These are phyloP conservation scores for Tenualosa ilisha DNA, from an alignment of 2,797 vertebrate genomes.

Conservation along the genomic window DNA sequence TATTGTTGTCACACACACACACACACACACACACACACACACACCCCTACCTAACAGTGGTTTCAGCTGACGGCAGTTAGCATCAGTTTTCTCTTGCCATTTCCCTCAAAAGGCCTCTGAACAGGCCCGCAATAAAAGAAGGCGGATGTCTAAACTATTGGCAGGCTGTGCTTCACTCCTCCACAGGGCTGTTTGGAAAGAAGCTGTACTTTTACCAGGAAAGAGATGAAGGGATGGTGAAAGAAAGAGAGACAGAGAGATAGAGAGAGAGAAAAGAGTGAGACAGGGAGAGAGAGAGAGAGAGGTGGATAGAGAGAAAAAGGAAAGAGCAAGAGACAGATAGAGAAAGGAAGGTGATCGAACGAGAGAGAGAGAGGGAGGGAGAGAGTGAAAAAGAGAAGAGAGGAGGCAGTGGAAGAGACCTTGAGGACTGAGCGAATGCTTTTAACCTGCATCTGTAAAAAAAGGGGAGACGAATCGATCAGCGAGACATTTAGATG, in stretches of 20 bases:
- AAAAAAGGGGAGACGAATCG: not conserved
- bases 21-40: slow-evolving; percentile 13
- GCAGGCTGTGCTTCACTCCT: not conserved
- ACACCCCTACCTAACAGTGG: not conserved
- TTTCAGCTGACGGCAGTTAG: not conserved
- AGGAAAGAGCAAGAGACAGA: not conserved
- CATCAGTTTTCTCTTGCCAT: not conserved
- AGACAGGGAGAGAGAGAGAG: not conserved
- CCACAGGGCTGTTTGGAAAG: not conserved
- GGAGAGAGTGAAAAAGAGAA: no score
- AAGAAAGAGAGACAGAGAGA: not conserved
- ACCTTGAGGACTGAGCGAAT: not conserved
- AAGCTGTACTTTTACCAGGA: not conserved
- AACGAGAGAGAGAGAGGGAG: not conserved
- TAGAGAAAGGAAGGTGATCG: not conserved
- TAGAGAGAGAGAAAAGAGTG: not conserved
- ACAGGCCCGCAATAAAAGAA: not conserved
- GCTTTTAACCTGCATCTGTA: not conserved
- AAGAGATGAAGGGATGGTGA: not conserved
- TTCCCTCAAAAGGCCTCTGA: not conserved
- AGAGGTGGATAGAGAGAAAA: not conserved
- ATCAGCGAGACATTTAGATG: not conserved
- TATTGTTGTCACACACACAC: not conserved
- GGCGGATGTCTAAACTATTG: slow-evolving; percentile 5
- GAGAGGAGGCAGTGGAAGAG: not conserved